These are phyloP conservation scores for Holocentrus rufus DNA, from an alignment of 2,797 vertebrate genomes.

Conservation along the genomic window DNA sequence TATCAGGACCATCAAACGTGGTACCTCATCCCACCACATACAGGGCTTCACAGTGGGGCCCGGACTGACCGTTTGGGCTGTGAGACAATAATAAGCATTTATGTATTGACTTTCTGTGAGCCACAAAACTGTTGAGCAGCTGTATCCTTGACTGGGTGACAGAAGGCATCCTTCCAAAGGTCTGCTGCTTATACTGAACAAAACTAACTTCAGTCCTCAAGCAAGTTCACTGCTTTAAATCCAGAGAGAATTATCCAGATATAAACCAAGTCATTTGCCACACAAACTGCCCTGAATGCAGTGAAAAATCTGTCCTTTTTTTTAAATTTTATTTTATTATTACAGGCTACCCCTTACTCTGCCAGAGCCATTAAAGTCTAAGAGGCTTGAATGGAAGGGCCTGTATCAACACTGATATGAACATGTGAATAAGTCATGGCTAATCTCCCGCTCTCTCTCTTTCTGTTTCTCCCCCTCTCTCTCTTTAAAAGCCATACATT, in stretches of 20 bases:
- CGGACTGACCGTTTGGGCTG: conserved; percentile 48
- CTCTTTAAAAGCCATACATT: conserved; percentile 73
- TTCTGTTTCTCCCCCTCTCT: conserved; percentile 12
- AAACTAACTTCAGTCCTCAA: conserved; percentile 19
- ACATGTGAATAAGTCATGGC: conserved; percentile 78
- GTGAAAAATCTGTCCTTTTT: conserved; percentile 24
- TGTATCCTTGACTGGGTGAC: conserved; percentile 27
- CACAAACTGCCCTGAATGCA: neutral
- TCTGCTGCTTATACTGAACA: conserved; percentile 18
- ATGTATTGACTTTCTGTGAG: conserved; percentile 48
- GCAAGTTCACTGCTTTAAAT: neutral
- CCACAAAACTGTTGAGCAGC: conserved; percentile 28
- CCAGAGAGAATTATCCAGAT: conserved; percentile 13
- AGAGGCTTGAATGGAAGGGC: conserved; percentile 49
- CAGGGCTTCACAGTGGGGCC: conserved; percentile 27
- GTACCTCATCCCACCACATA: conserved; percentile 41
- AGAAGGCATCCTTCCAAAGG: conserved; percentile 11
- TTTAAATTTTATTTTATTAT: neutral
- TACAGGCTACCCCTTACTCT: neutral
- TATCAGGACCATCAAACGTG: conserved; percentile 65
- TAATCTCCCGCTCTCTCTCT: conserved; percentile 46
- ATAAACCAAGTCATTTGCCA: neutral
- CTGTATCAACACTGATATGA: conserved; percentile 69
- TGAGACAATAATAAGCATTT: conserved; percentile 41
- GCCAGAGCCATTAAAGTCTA: conserved; percentile 45